Conservation (phyloP, 2,797 vertebrate genomes). For the Sitta carolinensis region DNA sequence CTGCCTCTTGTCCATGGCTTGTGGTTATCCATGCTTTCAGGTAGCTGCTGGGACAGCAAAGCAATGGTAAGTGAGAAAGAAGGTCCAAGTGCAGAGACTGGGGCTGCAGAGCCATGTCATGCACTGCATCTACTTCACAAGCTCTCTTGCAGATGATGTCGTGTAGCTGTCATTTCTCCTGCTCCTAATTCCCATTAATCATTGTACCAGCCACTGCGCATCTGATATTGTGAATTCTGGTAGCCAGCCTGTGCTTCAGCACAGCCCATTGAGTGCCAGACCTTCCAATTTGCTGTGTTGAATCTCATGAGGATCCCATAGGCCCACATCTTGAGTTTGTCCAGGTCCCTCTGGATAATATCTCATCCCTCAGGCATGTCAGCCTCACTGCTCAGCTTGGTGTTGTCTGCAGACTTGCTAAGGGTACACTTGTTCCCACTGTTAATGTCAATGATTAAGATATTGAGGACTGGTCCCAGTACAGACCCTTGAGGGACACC, state of each 20-base stretch:
- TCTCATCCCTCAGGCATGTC: background rate
- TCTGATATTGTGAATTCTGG: background rate
- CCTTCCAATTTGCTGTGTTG: background rate
- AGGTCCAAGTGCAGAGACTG: background rate
- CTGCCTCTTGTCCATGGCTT: background rate
- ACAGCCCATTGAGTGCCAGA: background rate
- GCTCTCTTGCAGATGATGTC: background rate
- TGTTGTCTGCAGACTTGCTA: background rate
- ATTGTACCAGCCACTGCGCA: background rate
- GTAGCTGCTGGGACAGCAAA: background rate
- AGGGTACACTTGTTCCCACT: rapidly evolving
- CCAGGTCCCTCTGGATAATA: background rate
- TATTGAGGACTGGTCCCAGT: background rate
- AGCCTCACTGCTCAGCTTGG: background rate
- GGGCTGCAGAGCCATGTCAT: background rate
- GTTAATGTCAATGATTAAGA: background rate
- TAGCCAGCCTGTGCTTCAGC: background rate
- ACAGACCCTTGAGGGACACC: background rate
- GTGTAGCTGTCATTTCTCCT: background rate
- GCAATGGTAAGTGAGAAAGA: background rate
- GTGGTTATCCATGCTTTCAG: background rate
- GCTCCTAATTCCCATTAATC: background rate
- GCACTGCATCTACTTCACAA: background rate
- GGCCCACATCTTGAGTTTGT: background rate
- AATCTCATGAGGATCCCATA: background rate